Base-by-base conservation (phyloP, 2,113 vertebrate genomes). In the Cynocephalus volans region DNA sequence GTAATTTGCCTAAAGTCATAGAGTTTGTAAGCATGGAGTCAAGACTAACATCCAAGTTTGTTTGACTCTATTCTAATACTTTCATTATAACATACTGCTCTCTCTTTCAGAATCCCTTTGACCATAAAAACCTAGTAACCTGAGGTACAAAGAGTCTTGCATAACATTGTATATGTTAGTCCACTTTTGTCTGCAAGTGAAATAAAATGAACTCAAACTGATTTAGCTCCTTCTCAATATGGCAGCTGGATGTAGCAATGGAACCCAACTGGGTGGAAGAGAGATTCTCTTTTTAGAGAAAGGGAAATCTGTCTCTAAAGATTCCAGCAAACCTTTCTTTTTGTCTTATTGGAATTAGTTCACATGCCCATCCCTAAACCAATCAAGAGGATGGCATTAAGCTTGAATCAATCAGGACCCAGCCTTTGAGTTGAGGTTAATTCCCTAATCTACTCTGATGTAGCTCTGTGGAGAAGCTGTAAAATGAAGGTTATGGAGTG, bases 311-410 rank as follows among this genome's bases (percentile, higher is more conserved):
- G 26, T 48, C 72, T 81, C 50, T 80, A 45, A 95, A 70, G 62
- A 90, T 36, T 36, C 21, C 33, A 91, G n/a, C n/a, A 70, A 76
- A 87, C 19, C 7, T 93, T 87, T 95, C 33, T 12, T 77, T 82
- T 93, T 65, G 70, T 75, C 17, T 87, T 60, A 31, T 41, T 72
- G 56, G 45, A 60, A 62, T 91, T 90, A 64, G 21, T 17, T 83
- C 23, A 48, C 21, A 77, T 28, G 31, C 6, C 52, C 36, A 13
- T 70, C 45, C 64, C 12, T 79, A n/a, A 95, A 12, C 54, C 64
- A 64, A 54, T 58, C 48, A 80, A 73, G 15, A 21, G 7, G 52
- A 88, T 45, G 52, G 50, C 26, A 64, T 69, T 72, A n/a, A 75
- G 36, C 50, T 60, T 48, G 31, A 60, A 28, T 41, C 4, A 31